phyloP scores from a whole-genome alignment of 2,888 invertebrate genomes.

The Meiosimyza platycephala region DNA sequence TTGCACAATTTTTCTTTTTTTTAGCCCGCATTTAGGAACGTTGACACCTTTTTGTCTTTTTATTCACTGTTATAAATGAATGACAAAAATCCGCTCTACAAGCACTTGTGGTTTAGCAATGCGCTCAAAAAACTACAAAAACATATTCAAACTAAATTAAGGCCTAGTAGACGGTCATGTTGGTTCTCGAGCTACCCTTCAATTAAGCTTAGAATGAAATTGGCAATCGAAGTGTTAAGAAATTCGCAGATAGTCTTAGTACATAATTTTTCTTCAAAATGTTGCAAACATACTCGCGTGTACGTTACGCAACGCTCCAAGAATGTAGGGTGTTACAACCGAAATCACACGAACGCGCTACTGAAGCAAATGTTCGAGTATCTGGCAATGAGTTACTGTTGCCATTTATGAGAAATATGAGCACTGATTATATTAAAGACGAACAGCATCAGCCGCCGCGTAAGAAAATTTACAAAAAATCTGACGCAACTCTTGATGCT shows the following conservation, averaged over 20 bases:
- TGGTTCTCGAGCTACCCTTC: neutral
- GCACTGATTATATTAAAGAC: slow-evolving; percentile 9
- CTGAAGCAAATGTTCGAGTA: slow-evolving; percentile 6
- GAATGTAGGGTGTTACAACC: neutral
- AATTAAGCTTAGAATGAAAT: too few relatives aligned
- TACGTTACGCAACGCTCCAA: neutral
- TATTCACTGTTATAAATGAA: slow-evolving; percentile 20
- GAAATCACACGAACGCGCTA: neutral
- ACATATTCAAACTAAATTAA: neutral
- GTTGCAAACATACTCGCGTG: too few relatives aligned
- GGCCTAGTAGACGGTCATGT: neutral
- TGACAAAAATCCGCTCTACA: slow-evolving; percentile 38
- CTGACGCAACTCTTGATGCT: neutral
- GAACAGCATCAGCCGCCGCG: neutral
- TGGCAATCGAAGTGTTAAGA: too few relatives aligned
- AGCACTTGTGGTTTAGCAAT: slow-evolving; percentile 38
- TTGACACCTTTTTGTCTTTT: slow-evolving; percentile 17
- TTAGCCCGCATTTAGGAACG: slow-evolving; percentile 10
- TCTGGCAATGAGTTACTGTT: slow-evolving; percentile 21
- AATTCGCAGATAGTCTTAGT: too few relatives aligned
- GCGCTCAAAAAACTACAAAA: neutral
- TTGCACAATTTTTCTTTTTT: neutral
- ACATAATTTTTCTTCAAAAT: too few relatives aligned
- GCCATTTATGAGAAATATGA: slow-evolving; percentile 22
- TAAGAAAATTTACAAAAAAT: neutral